Evolutionary conservation across 2,113 vertebrate genomes (phyloP).

Genomic region (Nothoprocta pentlandii): DNA sequence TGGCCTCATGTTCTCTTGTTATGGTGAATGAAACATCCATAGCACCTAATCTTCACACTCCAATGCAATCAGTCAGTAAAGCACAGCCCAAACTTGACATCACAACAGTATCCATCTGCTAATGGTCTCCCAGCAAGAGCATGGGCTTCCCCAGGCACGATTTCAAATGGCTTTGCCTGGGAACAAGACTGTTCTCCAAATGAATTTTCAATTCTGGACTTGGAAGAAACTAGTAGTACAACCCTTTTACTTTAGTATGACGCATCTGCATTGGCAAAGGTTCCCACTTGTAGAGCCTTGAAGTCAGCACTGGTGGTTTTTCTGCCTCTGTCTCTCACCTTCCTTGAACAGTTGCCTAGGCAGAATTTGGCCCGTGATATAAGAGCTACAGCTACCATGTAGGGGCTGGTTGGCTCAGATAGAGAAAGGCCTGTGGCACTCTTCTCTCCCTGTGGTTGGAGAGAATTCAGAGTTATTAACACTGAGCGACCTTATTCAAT

Average conservation of each 20-base stretch:
- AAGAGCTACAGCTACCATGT: neutral
- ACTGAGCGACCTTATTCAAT: neutral
- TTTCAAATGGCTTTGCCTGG: neutral
- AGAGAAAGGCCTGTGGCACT: neutral
- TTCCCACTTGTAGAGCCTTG: neutral
- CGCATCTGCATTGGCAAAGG: neutral
- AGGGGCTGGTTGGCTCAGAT: neutral
- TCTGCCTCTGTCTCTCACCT: neutral
- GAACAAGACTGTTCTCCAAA: neutral
- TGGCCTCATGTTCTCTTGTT: neutral
- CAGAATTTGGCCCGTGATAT: neutral
- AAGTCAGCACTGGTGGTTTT: neutral
- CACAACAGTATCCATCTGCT: fast-evolving
- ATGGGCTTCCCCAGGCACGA: neutral
- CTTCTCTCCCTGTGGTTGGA: neutral
- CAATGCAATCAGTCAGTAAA: neutral
- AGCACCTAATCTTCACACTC: neutral
- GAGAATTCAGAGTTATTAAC: neutral
- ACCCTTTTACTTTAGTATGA: neutral
- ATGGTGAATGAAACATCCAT: neutral
- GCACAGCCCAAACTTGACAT: neutral
- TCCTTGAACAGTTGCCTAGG: neutral
- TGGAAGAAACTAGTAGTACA: neutral
- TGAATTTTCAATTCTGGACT: neutral
- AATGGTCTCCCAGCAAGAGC: neutral